Base-by-base conservation (phyloP, 1,140 invertebrate species). In the Diorhabda elongata region DNA sequence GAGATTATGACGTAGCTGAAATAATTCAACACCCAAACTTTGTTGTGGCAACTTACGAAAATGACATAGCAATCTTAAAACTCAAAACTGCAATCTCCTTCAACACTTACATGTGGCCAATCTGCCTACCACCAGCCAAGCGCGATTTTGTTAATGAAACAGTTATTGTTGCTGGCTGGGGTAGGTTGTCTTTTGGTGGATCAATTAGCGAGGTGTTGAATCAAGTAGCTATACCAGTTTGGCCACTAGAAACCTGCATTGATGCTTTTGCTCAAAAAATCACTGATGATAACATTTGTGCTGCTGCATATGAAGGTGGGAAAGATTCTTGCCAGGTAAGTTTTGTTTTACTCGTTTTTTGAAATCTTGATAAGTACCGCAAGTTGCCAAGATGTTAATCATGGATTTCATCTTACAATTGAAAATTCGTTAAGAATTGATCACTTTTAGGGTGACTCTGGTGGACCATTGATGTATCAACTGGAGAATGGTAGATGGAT, bases 51-150 rank as follows among this genome's bases (percentile, higher is more conserved):
- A 90, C 84, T 6, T 93, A 91, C 78, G 86, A 89, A 64, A 87
- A 95, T 74, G 93, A 96, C 74, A 90, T 95, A 62, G 90, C 92
- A 0, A 86, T 95, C n/a, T 70, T 95, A 41, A 90, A 89, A 76
- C 82, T 95, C 4, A 83, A 87, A 56, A 81, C 85, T 8, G 82
- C 89, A 0, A 89, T 91, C 0, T 82, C 85, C 3, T 94, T 92
- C 76, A 90, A 90, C 71, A 87, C 85, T 2, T 92, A 93, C 75
- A 91, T 95, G 42, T 91, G 92, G 87, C 93, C 92, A 0, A 88
- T 95, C 58, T 96, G 94, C 78, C 82, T 95, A 41, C 93, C 94
- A 5, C 89, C 90, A 0, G 68, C 84, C 0, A 86, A 85, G 44
- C 78, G 84, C 58, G 80, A 82, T 26, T 87, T 88, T 73, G 86